Evolutionary conservation across 2,113 vertebrate species (phyloP).

Genomic region (Tringa solitaria): DNA sequence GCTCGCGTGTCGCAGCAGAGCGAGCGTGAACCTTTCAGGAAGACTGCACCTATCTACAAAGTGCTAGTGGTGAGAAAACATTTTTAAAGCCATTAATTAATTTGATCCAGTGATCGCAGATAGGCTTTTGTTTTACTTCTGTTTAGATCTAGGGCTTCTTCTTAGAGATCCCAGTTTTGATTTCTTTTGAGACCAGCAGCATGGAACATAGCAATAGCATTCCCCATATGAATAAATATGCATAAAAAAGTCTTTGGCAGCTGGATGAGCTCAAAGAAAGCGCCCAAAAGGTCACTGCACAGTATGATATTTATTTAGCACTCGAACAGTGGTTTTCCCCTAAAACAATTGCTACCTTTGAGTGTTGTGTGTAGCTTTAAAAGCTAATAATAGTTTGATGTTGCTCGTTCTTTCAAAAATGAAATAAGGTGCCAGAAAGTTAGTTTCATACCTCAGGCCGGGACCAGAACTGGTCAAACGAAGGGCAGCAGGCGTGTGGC

Average conservation of each 20-base stretch:
- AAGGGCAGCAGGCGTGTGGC: not conserved
- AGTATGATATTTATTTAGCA: not conserved
- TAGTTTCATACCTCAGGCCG: slow-evolving; percentile 13
- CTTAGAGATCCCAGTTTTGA: not conserved
- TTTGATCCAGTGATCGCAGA: not conserved
- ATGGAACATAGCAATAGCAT: rapidly evolving
- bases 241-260: not conserved
- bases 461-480: not conserved
- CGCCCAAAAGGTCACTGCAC: not conserved
- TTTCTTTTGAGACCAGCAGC: not conserved
- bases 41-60: not conserved
- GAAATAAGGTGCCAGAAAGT: not conserved
- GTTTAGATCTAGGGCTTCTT: not conserved
- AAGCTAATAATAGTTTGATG: not conserved
- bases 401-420: not conserved
- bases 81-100: not conserved
- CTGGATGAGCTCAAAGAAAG: not conserved
- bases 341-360: not conserved
- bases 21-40: not conserved
- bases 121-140: not conserved
- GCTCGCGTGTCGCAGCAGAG: not conserved
- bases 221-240: not conserved
- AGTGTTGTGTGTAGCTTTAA: not conserved
- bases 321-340: not conserved
- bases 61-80: not conserved